Percentiles rank a stretch among this genome's conserved stretches.
phyloP scores from a whole-genome alignment of 1,140 invertebrate species.

The Aporrectodea caliginosa region DNA sequence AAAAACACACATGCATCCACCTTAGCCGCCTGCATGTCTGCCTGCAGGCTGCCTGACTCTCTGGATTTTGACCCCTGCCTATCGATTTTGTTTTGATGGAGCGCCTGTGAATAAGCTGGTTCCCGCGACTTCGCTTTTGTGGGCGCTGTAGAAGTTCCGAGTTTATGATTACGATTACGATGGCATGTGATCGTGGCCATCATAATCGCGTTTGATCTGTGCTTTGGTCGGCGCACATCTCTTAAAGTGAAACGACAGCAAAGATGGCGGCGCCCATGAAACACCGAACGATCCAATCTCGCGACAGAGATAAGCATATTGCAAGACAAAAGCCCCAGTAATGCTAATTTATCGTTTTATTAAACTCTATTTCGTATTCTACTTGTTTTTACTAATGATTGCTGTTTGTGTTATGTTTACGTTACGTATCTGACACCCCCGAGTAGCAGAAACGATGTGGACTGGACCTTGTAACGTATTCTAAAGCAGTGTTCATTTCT shows the following conservation, averaged over 20 bases:
- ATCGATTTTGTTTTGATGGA: background rate
- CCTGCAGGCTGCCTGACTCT: no score
- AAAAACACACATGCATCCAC: no score
- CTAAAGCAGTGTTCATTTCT: background rate
- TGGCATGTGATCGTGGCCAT: background rate
- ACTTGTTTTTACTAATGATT: background rate
- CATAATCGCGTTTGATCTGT: background rate
- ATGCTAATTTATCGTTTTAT: background rate
- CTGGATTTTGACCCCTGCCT: no score
- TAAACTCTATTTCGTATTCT: background rate
- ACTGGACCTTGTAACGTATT: background rate
- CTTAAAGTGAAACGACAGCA: no score
- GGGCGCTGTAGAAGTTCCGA: background rate
- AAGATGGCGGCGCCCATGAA: background rate
- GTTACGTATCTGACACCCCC: no score
- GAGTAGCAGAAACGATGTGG: no score
- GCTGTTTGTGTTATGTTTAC: no score
- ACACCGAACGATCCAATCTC: background rate
- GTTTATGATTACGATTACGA: background rate
- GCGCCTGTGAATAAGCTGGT: no score
- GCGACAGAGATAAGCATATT: background rate
- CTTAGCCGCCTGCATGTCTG: no score
- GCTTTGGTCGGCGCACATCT: no score
- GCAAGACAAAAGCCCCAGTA: background rate
- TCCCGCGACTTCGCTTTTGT: no score